phyloP scores from a whole-genome alignment of 2,888 invertebrate species.

The Trissonchulus latispiculum region DNA sequence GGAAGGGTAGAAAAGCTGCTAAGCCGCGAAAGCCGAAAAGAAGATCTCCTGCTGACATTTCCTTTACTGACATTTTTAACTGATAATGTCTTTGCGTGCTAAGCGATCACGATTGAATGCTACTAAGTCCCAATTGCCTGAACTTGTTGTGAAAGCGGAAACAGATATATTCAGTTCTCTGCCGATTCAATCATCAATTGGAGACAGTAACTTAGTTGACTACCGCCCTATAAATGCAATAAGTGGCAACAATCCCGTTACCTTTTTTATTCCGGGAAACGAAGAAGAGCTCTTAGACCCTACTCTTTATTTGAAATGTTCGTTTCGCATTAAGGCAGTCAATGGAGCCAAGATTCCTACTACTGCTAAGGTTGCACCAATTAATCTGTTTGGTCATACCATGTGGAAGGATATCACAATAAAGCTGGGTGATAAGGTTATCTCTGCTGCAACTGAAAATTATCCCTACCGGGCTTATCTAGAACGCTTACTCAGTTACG shows the following conservation, averaged over 20 bases:
- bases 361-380: too few species aligned
- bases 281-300: slow-evolving; percentile 8
- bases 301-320: not conserved
- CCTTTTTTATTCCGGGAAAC: too few species aligned
- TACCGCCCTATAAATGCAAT: too few species aligned
- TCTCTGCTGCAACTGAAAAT: not conserved
- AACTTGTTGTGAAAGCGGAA: not conserved
- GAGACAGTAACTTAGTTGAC: not conserved
- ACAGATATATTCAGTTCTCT: not conserved
- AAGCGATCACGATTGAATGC: not conserved
- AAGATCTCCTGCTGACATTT: too few species aligned
- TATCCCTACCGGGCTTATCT: slow-evolving; percentile 8
- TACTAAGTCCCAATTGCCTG: not conserved
- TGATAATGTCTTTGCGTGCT: not conserved
- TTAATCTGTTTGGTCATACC: too few species aligned
- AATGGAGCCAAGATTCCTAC: not conserved
- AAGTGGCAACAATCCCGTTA: too few species aligned
- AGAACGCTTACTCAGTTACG: slow-evolving; percentile 1
- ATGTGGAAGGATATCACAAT: not conserved
- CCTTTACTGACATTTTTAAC: not conserved
- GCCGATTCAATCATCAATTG: not conserved
- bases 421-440: not conserved
- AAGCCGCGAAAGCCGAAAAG: too few species aligned
- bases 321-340: not conserved
- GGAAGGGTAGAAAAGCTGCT: too few species aligned